Percentiles rank a stretch among this genome's conserved stretches.
Conservation (phyloP, 1,140 invertebrate species). For the Cydia splendana region DNA sequence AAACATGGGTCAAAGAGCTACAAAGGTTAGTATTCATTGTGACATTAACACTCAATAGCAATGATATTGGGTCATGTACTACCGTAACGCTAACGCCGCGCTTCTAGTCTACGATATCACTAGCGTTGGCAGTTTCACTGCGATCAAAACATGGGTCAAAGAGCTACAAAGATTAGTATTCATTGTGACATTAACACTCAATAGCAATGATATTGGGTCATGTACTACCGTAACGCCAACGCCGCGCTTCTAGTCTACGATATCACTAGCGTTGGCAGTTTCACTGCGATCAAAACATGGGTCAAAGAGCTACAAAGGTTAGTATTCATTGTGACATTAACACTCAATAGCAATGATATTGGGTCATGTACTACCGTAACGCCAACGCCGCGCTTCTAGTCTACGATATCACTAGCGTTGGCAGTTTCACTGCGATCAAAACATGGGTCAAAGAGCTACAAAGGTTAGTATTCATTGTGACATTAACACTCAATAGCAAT, state of each 20-base stretch:
- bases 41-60: too few species aligned
- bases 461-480: slow-evolving; percentile 51
- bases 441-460: slow-evolving; percentile 90
- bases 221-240: slow-evolving; percentile 92
- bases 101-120: slow-evolving; percentile 94
- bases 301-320: slow-evolving; percentile 86
- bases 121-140: slow-evolving; percentile 84
- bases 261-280: slow-evolving; percentile 87
- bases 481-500: too few species aligned
- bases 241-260: slow-evolving; percentile 94
- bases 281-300: slow-evolving; percentile 89
- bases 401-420: slow-evolving; percentile 90
- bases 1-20: too few species aligned
- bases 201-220: too few species aligned
- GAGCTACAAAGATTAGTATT: slow-evolving; percentile 82
- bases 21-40: too few species aligned
- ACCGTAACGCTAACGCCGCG: slow-evolving; percentile 93
- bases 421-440: slow-evolving; percentile 87
- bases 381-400: slow-evolving; percentile 93
- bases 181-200: too few species aligned
- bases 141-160: slow-evolving; percentile 90
- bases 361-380: slow-evolving; percentile 92
- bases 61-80: slow-evolving; percentile 55
- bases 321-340: not conserved
- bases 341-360: too few species aligned